These are phyloP conservation scores for Cherax destructor DNA, from an alignment of 1,140 invertebrate genomes.

Conservation along the genomic window DNA sequence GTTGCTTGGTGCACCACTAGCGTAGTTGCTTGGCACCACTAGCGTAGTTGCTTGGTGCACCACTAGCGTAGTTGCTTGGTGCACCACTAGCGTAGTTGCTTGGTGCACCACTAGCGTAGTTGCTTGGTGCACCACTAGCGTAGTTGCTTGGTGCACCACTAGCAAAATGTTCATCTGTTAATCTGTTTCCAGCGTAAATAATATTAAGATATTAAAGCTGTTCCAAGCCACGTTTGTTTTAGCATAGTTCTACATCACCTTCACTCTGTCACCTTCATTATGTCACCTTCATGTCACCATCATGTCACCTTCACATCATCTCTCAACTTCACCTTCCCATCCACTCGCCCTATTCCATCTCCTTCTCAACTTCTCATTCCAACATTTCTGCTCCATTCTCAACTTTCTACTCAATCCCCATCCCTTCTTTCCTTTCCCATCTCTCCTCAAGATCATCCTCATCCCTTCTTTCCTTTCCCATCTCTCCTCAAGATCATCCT, in stretches of 20 bases:
- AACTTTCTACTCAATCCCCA: neutral
- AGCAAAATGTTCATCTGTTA: too few relatives aligned
- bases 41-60: neutral
- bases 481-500: neutral
- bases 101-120: too few relatives aligned
- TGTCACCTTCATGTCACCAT: neutral
- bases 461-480: neutral
- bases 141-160: too few relatives aligned
- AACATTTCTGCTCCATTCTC: neutral
- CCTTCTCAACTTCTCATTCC: neutral
- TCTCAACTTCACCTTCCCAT: too few relatives aligned
- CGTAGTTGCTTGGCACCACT: too few relatives aligned
- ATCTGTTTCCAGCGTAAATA: too few relatives aligned
- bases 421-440: neutral
- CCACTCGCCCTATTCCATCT: neutral
- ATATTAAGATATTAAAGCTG: too few relatives aligned
- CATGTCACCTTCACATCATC: neutral
- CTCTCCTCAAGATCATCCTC: neutral
- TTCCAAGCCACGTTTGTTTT: too few relatives aligned
- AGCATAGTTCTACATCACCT: too few relatives aligned
- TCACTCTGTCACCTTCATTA: neutral
- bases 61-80: neutral
- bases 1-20: too few relatives aligned
- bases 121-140: too few relatives aligned
- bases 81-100: too few relatives aligned